Base-by-base conservation (phyloP, 2,888 invertebrate genomes). In the Polymixis lichenea region DNA sequence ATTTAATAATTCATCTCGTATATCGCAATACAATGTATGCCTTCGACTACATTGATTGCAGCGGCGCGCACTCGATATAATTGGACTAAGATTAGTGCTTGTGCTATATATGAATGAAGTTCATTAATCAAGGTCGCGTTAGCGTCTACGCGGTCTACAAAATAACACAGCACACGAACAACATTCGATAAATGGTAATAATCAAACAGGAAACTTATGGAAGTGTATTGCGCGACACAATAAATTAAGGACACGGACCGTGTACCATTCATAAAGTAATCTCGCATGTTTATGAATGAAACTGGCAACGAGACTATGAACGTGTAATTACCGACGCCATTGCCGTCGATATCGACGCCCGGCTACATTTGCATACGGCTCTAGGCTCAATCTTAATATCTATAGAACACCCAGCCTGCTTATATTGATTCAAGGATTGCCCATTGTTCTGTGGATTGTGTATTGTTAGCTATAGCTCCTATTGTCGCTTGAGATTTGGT, bases 261-360 rank as follows among this genome's bases (percentile, higher is more conserved):
- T 90, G 91, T 89, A 92, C 92, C 96, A 96, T 96, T 96, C 96
- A 96, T 94, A 94, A 95, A 92, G 91, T 90, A 92, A 92, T 93
- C 92, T 92, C 88, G 92, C 92, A 94, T 93, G 93, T 94, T 96
- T 95, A 95, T 96, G 96, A 96, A 96, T 96, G 96, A 94, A 95
- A 92, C 92, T 89, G 90, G 90, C 91, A 91, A 77, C 80, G 71
- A 80, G 79, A 87, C 86, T 83, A 87, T 81, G 92, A 93, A 91
- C 92, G 92, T 92, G 91, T 94, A 94, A 95, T 95, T 95, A 95
- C 92, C 90, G 93, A 91, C 94, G 93, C 93, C 92, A 92, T 92
- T 92, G 92, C 92, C 88, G 90, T 92, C 91, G 93, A 92, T 92
- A 92, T 91, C 91, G 87, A 90, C 91, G 91, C 90, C 81, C 87